These are phyloP conservation scores for Madoqua kirkii DNA, from an alignment of 2,113 vertebrate species.

Conservation along the genomic window DNA sequence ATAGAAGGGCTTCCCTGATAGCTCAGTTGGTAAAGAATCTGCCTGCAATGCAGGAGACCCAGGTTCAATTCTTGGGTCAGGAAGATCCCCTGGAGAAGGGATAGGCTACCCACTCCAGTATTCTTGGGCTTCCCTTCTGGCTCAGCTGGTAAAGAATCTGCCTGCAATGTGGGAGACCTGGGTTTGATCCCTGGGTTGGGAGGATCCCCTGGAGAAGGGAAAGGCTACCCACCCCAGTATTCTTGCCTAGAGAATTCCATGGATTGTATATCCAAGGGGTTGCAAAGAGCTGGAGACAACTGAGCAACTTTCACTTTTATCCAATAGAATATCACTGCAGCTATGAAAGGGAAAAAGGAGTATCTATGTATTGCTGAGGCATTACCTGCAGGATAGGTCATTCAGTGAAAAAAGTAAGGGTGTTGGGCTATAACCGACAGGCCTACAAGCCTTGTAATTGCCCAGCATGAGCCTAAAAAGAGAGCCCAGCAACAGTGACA, in stretches of 20 bases:
- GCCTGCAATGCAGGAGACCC: background rate
- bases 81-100: background rate
- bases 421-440: background rate
- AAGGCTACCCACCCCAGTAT: background rate
- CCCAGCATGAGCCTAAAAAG: background rate
- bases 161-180: background rate
- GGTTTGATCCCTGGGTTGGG: background rate
- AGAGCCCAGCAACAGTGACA: background rate
- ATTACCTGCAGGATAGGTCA: background rate
- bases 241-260: background rate
- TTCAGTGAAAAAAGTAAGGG: background rate
- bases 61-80: accelerated
- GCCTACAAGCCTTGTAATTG: background rate
- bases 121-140: background rate
- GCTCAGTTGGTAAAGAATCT: background rate
- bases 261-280: background rate
- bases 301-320: background rate
- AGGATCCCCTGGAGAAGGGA: background rate
- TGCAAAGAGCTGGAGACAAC: background rate
- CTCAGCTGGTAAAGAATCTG: background rate
- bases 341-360: background rate
- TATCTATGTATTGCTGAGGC: background rate
- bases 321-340: background rate
- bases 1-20: background rate
- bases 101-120: background rate